Evolutionary conservation across 2,888 invertebrate genomes (phyloP).

Genomic region (Leptopterna dolabrata): DNA sequence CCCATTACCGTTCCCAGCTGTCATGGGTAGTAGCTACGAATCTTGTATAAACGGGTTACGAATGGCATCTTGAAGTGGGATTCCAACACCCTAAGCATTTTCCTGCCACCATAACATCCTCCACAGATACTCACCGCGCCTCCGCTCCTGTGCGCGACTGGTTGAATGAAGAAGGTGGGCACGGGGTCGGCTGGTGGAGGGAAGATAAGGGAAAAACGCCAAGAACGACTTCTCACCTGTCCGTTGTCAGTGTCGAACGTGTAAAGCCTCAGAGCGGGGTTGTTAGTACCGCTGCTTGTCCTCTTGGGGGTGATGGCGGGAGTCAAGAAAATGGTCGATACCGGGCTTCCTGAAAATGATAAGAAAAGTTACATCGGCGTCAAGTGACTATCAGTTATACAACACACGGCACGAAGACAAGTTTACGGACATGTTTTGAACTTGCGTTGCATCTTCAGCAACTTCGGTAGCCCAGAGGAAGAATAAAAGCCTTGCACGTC

Average conservation of each 20-base stretch:
- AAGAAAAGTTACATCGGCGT: not conserved
- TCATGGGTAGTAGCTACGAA: too few species aligned
- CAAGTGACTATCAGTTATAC: not conserved
- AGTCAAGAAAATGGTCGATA: conserved; percentile 84
- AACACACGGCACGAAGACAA: not conserved
- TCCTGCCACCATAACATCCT: too few species aligned
- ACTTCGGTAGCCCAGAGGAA: too few species aligned
- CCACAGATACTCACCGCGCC: too few species aligned
- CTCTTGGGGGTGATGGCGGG: conserved; percentile 91
- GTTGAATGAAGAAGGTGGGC: not conserved
- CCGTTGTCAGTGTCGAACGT: conserved; percentile 89
- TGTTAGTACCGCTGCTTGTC: conserved; percentile 81
- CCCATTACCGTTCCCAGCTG: too few species aligned
- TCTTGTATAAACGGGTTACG: too few species aligned
- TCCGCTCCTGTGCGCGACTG: not conserved
- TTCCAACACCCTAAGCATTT: not conserved
- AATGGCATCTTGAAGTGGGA: not conserved
- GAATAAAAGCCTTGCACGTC: too few species aligned
- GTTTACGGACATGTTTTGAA: not conserved
- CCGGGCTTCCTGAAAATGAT: conserved; percentile 76
- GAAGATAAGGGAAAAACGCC: not conserved
- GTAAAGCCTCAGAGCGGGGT: conserved; percentile 88
- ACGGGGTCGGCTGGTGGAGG: not conserved
- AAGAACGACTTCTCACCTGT: conserved; percentile 72
- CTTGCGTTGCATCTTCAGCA: too few species aligned